A percentile compares a stretch with the other conserved stretches of the same genome.
phyloP scores from a whole-genome alignment of 2,113 vertebrate species.

The Poeciliopsis occidentalis region DNA sequence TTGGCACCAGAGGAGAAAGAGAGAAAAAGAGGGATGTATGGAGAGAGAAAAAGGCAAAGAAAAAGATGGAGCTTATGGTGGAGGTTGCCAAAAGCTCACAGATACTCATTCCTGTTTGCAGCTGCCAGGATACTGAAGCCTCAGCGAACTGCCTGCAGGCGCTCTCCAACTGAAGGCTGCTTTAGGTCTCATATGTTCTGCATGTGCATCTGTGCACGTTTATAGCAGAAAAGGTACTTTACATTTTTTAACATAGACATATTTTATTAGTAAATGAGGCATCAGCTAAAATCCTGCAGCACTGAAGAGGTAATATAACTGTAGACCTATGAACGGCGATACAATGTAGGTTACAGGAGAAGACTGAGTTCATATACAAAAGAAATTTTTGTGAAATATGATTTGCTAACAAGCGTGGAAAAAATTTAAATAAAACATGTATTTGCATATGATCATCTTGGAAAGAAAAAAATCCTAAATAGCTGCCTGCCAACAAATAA shows the following conservation, averaged over 20 bases:
- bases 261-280: not conserved
- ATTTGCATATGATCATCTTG: not conserved
- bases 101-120: conserved; percentile 42
- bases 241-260: conserved; percentile 20
- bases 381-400: not conserved
- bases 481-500: not conserved
- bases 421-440: not conserved
- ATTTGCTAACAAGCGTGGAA: not conserved
- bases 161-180: conserved; percentile 39
- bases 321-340: conserved; percentile 7
- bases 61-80: conserved; percentile 47
- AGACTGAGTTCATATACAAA: conserved; percentile 36
- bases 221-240: conserved; percentile 4
- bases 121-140: conserved; percentile 69
- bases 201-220: conserved; percentile 10
- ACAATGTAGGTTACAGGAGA: conserved; percentile 30
- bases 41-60: conserved; percentile 10
- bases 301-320: not conserved
- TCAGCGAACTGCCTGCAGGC: conserved; percentile 62
- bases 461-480: not conserved
- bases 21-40: conserved; percentile 6
- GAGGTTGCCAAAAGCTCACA: conserved; percentile 58
- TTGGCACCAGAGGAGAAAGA: conserved; percentile 26
- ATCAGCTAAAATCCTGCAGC: conserved; percentile 2
- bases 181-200: conserved; percentile 30